Conservation (phyloP, 2,888 invertebrate genomes). For the Sarcophaga subvicina region DNA sequence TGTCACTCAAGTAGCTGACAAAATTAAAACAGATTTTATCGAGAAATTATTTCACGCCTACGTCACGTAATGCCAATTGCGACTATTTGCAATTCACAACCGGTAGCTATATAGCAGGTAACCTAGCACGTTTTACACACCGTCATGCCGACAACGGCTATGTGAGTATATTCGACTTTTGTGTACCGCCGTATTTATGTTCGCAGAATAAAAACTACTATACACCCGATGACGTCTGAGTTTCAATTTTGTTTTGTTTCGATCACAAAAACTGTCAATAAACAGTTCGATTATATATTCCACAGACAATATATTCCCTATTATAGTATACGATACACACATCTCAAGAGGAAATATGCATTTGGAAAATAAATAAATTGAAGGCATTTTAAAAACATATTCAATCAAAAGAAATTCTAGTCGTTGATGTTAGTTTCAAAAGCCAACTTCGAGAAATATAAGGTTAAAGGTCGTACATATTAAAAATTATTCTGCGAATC, state of each 20-base stretch:
- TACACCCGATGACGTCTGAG: constrained; percentile 8
- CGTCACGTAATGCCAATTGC: constrained; percentile 25
- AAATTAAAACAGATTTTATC: too few relatives aligned
- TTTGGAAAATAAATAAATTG: background rate
- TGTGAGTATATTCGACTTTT: background rate
- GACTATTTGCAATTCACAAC: constrained; percentile 30
- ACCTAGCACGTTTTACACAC: background rate
- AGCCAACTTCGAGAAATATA: too few relatives aligned
- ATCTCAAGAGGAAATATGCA: background rate
- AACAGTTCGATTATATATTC: too few relatives aligned
- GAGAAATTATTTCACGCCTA: constrained; percentile 15
- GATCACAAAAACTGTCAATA: background rate
- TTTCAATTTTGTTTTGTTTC: constrained; percentile 15
- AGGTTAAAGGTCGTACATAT: too few relatives aligned
- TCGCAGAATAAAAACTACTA: constrained; percentile 20
- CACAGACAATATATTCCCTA: too few relatives aligned
- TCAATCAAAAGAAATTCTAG: too few relatives aligned
- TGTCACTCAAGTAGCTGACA: too few relatives aligned
- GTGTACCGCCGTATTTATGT: background rate
- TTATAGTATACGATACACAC: background rate
- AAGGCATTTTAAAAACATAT: background rate
- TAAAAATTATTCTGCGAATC: too few relatives aligned
- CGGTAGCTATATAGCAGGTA: constrained; percentile 1
- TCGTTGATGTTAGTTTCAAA: too few relatives aligned
- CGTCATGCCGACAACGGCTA: background rate